Percentiles rank a stretch among this genome's conserved stretches.
These are phyloP conservation scores for Poeciliopsis turrubarensis DNA, from an alignment of 2,113 vertebrate genomes.

Conservation along the genomic window DNA sequence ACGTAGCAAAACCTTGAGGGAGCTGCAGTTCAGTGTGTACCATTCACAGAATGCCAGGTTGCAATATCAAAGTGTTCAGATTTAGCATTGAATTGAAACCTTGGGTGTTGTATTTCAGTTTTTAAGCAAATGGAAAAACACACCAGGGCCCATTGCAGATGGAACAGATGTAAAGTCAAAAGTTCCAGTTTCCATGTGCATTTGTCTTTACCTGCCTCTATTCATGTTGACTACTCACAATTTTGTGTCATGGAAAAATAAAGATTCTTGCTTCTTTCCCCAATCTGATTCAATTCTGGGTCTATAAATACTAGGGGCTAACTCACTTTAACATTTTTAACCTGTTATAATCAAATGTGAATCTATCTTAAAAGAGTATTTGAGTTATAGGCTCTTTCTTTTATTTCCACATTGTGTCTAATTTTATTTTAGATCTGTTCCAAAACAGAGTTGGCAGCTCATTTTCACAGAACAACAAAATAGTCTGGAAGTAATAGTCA, in stretches of 20 bases:
- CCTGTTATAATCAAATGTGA: slow-evolving; percentile 3
- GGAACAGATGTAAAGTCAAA: background rate
- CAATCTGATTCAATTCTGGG: background rate
- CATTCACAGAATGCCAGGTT: background rate
- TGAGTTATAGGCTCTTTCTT: background rate
- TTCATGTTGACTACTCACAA: background rate
- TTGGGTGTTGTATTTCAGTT: background rate
- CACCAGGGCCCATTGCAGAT: background rate
- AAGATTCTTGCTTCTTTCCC: background rate
- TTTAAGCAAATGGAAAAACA: background rate
- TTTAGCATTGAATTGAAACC: background rate
- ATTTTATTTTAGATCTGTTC: no score
- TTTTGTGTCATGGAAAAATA: background rate
- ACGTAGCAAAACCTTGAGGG: background rate
- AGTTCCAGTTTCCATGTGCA: background rate
- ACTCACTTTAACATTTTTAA: background rate
- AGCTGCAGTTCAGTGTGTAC: background rate
- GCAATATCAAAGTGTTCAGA: background rate
- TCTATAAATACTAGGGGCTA: background rate
- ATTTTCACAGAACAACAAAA: slow-evolving; percentile 11
- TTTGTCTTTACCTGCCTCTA: background rate
- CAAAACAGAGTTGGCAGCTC: slow-evolving; percentile 15
- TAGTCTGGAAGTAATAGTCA: slow-evolving; percentile 33
- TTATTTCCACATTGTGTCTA: background rate
- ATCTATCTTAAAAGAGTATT: background rate